Base-by-base conservation (phyloP, 2,888 invertebrate species). In the Thyatira batis region DNA sequence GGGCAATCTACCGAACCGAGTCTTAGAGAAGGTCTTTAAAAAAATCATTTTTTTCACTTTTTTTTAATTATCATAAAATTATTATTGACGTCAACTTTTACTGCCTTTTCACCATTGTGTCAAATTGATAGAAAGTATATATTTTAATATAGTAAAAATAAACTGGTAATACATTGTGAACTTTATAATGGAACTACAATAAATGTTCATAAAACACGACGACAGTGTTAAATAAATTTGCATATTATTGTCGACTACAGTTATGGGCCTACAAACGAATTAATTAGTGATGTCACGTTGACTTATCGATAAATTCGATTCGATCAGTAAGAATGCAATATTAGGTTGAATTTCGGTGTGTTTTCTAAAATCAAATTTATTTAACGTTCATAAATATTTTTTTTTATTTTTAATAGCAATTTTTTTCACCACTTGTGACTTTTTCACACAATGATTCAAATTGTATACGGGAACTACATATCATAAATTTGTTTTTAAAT, bases 221-320 rank as follows among this genome's bases (percentile, higher is more conserved):
- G 27, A 28, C 20, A 20, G 48, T 48, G 48, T 48, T 48, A 48
- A 48, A 28, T 27, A 46, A 48, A 48, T 48, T 48, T 48, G 48
- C 48, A 48, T 48, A 28, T 27, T 48, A 48, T 27, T 28, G 20
- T 17, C 9, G 28, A 48, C 17, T 48, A 48, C 48, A 48, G 48
- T 48, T 48, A 48, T 20, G 27, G 13, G 28, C 28, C 48, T 48
- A 28, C 10, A 10, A 48, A 48, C 27, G 20, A 27, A 28, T 48
- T 20, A 46, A 28, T 28, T 48, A 48, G 48, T 27, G 48, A 27
- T 48, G 48, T 20, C 27, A 17, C 43, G 20, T 27, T 11, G 27
- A 48, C 13, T 48, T 48, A 48, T 48, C 17, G 48, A 48, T 48
- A 27, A 39, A 5, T 33, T 45, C 23, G 45, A 45, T 45, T n/a